Evolutionary conservation across 2,113 vertebrate genomes (phyloP).

Genomic region (Isichthys henryi): DNA sequence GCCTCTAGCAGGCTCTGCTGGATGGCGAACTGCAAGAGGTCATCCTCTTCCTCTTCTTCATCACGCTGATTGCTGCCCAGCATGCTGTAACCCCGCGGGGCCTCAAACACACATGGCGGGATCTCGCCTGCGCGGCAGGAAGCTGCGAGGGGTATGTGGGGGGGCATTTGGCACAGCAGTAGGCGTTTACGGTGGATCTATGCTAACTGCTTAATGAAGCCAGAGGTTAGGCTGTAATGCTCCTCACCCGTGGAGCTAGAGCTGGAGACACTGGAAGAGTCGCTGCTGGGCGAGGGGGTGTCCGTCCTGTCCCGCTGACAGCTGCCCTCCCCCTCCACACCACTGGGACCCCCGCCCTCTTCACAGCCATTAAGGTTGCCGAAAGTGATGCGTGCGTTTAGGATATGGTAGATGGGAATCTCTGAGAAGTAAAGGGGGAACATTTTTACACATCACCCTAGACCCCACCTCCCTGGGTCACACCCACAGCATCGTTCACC

Average conservation of each 20-base stretch:
- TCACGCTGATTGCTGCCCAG: slow-evolving; percentile 80
- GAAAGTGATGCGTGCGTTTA: slow-evolving; percentile 94
- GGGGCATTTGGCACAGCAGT: not conserved
- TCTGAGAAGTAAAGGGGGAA: slow-evolving; percentile 54
- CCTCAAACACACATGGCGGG: slow-evolving; percentile 81
- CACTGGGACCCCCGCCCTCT: slow-evolving; percentile 59
- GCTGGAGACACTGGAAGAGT: slow-evolving; percentile 92
- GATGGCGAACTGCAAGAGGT: slow-evolving; percentile 91
- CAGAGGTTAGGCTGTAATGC: not conserved
- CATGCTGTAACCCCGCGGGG: slow-evolving; percentile 82
- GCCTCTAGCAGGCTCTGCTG: slow-evolving; percentile 95
- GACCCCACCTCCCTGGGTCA: not conserved
- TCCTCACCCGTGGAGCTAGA: slow-evolving; percentile 83
- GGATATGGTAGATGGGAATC: slow-evolving; percentile 95
- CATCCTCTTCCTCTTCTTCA: slow-evolving; percentile 68
- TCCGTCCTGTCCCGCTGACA: slow-evolving; percentile 75
- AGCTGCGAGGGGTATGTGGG: slow-evolving; percentile 50
- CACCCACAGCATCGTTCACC: not conserved
- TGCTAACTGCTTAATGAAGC: not conserved
- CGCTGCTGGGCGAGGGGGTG: slow-evolving; percentile 83
- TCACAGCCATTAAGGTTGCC: slow-evolving; percentile 94
- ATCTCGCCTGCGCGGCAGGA: slow-evolving; percentile 84
- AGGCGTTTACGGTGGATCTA: not conserved
- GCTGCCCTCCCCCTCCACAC: slow-evolving; percentile 53
- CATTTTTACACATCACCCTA: not conserved